Percentiles rank a stretch among this genome's conserved stretches.
Conservation (phyloP, 2,113 vertebrate genomes). For the Thomomys bottae region DNA sequence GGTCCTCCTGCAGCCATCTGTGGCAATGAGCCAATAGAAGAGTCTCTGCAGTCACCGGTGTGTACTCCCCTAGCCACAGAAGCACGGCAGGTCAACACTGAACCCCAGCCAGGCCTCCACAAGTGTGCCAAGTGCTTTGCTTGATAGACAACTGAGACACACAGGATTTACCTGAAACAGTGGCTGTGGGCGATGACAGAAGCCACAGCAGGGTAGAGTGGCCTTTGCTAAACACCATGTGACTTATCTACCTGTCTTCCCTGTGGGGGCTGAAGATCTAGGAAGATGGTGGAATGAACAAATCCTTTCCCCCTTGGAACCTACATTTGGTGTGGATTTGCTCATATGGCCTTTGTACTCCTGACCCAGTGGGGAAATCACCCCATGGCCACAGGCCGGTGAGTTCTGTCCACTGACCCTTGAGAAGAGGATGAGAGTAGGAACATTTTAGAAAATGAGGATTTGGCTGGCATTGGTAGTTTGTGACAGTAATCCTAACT, state of each 20-base stretch:
- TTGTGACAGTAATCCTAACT: no score
- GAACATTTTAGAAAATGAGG: no score
- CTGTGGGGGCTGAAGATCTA: neutral
- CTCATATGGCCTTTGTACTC: neutral
- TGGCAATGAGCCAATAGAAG: neutral
- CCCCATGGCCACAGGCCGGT: neutral
- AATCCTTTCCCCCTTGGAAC: neutral
- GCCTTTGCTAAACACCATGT: neutral
- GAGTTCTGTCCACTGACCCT: neutral
- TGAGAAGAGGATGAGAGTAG: no score
- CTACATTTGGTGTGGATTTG: neutral
- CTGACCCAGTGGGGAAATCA: neutral
- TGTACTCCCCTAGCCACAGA: accelerated
- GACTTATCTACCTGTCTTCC: neutral
- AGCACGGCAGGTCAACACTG: neutral
- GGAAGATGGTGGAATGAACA: neutral
- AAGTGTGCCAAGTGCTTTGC: neutral
- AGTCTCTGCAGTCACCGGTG: neutral
- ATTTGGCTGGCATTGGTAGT: no score
- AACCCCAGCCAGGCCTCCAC: neutral
- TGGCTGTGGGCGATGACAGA: neutral
- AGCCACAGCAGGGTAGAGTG: neutral
- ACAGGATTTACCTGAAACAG: neutral
- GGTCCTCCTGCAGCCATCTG: neutral
- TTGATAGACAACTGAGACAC: neutral